Conservation (phyloP, 2,797 vertebrate genomes). For the Eleutherodactylus coqui region DNA sequence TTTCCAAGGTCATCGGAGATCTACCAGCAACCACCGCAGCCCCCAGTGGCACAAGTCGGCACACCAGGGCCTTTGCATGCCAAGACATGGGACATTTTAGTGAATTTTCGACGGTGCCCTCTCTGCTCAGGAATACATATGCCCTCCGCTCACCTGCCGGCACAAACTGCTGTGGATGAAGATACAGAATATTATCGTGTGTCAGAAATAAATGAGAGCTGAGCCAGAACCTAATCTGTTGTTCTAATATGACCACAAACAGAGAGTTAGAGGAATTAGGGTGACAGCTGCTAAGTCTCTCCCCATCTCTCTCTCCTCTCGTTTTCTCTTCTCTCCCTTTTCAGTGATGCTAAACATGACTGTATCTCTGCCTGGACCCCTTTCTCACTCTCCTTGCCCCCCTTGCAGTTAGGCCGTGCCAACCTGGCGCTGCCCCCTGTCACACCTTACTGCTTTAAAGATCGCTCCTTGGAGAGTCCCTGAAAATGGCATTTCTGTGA, state of each 20-base stretch:
- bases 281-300: constrained; percentile 88
- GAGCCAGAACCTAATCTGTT: constrained; percentile 92
- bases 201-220: constrained; percentile 91
- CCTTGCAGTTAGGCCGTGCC: constrained; percentile 36
- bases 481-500: constrained; percentile 55
- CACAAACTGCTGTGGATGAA: constrained; percentile 75
- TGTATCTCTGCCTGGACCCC: constrained; percentile 49
- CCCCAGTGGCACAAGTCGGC: constrained; percentile 10
- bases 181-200: constrained; percentile 91
- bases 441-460: constrained; percentile 63
- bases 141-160: constrained; percentile 53
- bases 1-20: constrained; percentile 18
- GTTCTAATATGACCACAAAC: constrained; percentile 98
- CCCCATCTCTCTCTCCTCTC: constrained; percentile 31
- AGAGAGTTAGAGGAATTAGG: constrained; percentile 94
- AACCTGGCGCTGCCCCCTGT: constrained; percentile 56
- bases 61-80: constrained; percentile 25
- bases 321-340: constrained; percentile 19
- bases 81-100: neutral
- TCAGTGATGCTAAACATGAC: constrained; percentile 53
- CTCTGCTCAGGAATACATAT: constrained; percentile 46
- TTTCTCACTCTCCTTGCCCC: neutral
- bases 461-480: constrained; percentile 52
- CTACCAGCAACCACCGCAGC: neutral
- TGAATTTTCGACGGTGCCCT: neutral